These are phyloP conservation scores for Oligia fasciuncula DNA, from an alignment of 2,888 invertebrate species.

Conservation along the genomic window DNA sequence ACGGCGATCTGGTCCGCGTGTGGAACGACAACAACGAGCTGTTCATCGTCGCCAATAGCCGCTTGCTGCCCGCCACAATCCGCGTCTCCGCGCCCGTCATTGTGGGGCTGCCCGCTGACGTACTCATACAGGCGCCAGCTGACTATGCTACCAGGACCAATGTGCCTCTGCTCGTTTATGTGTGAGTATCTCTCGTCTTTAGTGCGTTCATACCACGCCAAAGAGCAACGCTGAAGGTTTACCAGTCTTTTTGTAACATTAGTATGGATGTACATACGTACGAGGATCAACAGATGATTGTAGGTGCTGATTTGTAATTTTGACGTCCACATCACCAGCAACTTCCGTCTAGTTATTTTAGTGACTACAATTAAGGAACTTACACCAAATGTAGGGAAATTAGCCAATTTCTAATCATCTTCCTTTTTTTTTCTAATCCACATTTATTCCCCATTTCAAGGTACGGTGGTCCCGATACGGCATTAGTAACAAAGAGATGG, in stretches of 20 bases:
- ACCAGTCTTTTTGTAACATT: not conserved
- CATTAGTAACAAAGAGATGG: constrained; percentile 95
- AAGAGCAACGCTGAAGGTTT: too few relatives aligned
- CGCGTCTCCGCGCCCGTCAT: constrained; percentile 91
- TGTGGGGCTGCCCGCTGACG: constrained; percentile 92
- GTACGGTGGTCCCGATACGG: constrained; percentile 97
- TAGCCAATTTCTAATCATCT: not conserved
- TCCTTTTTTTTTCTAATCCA: not conserved
- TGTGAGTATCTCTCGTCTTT: constrained; percentile 90
- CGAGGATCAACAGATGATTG: not conserved
- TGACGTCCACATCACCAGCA: too few relatives aligned
- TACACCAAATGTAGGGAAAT: not conserved
- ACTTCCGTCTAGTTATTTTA: not conserved
- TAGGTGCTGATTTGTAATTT: not conserved
- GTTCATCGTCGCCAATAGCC: constrained; percentile 82
- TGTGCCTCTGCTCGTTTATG: constrained; percentile 95
- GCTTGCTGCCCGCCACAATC: constrained; percentile 90
- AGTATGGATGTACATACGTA: not conserved
- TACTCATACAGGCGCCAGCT: constrained; percentile 93
- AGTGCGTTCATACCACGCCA: not conserved
- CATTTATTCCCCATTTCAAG: constrained; percentile 81
- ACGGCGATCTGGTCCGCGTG: constrained; percentile 77
- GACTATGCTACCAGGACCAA: constrained; percentile 92
- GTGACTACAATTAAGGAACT: not conserved
- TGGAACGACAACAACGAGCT: constrained; percentile 93